phyloP scores from a whole-genome alignment of 2,797 vertebrate species.

The Pipistrellus pygmaeus region DNA sequence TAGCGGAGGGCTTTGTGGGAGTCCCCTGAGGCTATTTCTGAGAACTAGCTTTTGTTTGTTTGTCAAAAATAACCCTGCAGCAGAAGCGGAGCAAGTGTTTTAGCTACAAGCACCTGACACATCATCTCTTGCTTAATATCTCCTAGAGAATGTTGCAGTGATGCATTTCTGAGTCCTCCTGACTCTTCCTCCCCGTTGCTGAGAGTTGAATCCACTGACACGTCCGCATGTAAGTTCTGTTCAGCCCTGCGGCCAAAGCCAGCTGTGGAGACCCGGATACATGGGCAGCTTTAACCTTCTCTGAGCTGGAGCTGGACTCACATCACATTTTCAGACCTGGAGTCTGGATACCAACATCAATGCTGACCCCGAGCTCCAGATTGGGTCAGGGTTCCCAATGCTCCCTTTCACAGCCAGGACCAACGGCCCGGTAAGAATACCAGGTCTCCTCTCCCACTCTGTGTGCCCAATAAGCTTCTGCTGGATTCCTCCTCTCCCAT shows the following conservation, averaged over 20 bases:
- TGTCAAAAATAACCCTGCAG: not conserved
- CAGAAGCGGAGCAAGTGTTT: not conserved
- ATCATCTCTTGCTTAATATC: not conserved
- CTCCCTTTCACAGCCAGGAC: not conserved
- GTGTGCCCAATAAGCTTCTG: not conserved
- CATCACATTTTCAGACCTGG: not conserved
- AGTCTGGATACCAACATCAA: not conserved
- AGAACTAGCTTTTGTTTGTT: not conserved
- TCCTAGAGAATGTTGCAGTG: not conserved
- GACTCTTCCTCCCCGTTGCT: not conserved
- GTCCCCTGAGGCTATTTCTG: not conserved
- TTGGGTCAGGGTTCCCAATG: not conserved
- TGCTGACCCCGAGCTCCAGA: not conserved
- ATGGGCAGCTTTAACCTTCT: not conserved
- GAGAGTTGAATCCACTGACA: not conserved
- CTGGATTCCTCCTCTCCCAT: not conserved
- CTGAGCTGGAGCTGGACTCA: not conserved
- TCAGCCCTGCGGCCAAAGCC: not conserved
- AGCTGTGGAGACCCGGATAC: not conserved
- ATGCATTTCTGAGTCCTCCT: not conserved
- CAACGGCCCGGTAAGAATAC: not conserved
- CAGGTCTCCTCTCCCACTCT: not conserved
- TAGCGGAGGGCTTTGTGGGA: not conserved
- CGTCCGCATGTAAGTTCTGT: not conserved
- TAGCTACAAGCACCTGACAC: not conserved